Base-by-base conservation (phyloP, 2,888 invertebrate species). In the Drosophila anomalata region DNA sequence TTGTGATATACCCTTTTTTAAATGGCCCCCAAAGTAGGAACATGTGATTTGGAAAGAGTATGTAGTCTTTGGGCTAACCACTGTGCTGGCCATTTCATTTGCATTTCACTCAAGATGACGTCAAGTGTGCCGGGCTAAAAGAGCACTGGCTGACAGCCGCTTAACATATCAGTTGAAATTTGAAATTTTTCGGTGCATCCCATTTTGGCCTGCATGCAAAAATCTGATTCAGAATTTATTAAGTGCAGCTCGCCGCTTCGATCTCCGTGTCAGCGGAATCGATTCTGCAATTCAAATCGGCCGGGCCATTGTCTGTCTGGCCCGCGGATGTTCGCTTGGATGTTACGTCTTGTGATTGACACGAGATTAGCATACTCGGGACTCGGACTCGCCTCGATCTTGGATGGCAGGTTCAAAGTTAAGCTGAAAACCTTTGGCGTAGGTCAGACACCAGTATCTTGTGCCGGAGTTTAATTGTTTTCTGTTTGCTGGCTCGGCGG, bases 271-370 rank as follows among this genome's bases (percentile, higher is more conserved):
- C 75, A 63, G 46, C 47, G 58, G 36, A 36, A 20, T 11, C 67
- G 80, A 78, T 88, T 90, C 88, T 85, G 90, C 89, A 90, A 90
- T 90, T 90, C 91, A 90, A 90, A 90, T 90, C 77, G 67, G 9
- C 29, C 29, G 29, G 29, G 9, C 89, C 86, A 89, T 90, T 88
- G 90, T 87, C 67, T 59, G 42, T 14, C 44, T 20, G 47, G 36
- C 17, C 17, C 17, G 17, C 17, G 17, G 33, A 52, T 36, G 48
- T 55, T 54, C 20, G 41, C 47, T 60, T 50, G 22, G 59, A 56
- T 54, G 68, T 56, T 70, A 78, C 75, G 73, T 70, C 73, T 74
- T 75, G 85, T 84, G 90, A 89, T 89, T 89, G 89, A 89, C 89
- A 76, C 74, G 66, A 69, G 79, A 89, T 89, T 89, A 82, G 86